Percentiles rank a stretch among this genome's conserved stretches.
These are phyloP conservation scores for Stenopsyche tienmushanensis DNA, from an alignment of 1,140 invertebrate genomes.

Conservation along the genomic window DNA sequence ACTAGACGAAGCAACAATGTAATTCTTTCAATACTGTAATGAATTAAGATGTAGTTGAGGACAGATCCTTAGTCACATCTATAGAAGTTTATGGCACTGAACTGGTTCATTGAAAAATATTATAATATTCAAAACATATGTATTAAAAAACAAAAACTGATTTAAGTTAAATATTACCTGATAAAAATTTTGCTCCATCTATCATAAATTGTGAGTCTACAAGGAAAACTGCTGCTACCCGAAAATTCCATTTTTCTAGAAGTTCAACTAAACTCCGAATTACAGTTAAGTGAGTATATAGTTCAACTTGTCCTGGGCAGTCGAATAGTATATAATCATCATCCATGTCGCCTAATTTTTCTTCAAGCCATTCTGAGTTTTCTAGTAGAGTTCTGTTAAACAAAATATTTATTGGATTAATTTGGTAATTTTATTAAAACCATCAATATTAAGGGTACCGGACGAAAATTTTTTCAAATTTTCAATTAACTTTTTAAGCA, in stretches of 20 bases:
- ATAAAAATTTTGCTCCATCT: conserved; percentile 93
- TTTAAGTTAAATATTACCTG: conserved; percentile 49
- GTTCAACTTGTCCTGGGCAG: conserved; percentile 97
- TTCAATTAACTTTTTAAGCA: neutral
- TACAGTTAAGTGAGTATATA: conserved; percentile 94
- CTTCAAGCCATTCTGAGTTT: conserved; percentile 89
- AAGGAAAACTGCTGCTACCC: conserved; percentile 88
- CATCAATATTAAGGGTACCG: too few species aligned
- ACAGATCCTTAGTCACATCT: too few species aligned
- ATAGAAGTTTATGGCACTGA: too few species aligned
- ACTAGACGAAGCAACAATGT: too few species aligned
- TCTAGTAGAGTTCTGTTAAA: conserved; percentile 83
- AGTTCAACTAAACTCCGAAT: conserved; percentile 80
- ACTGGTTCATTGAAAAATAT: too few species aligned
- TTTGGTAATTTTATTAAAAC: conserved; percentile 21
- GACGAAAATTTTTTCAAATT: too few species aligned
- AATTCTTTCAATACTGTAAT: too few species aligned
- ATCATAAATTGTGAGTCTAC: conserved; percentile 97
- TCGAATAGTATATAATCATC: conserved; percentile 98
- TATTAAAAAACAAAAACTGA: neutral
- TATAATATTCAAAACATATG: too few species aligned
- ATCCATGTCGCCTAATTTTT: conserved; percentile 75
- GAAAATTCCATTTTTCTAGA: conserved; percentile 88
- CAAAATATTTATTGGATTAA: too few species aligned
- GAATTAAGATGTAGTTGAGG: too few species aligned